Evolutionary conservation across 2,797 vertebrate species (phyloP).

Genomic region (Eremophila alpestris): DNA sequence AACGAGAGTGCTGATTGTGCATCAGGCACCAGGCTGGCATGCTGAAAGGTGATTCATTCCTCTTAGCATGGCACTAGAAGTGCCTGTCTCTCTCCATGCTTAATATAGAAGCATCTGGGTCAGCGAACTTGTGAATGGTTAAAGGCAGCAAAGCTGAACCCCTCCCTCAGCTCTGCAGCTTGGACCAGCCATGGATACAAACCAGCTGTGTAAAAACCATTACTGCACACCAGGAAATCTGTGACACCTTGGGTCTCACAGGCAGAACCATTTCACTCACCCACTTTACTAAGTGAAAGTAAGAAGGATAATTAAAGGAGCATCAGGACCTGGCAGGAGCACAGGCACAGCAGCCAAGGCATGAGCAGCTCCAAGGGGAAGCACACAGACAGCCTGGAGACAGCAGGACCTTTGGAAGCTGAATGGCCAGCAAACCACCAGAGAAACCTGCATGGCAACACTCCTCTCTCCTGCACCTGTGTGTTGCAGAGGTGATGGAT

Average conservation of each 20-base stretch:
- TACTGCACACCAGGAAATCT: neutral
- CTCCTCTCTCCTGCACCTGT: neutral
- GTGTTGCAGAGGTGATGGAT: neutral
- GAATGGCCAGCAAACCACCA: neutral
- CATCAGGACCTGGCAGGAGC: neutral
- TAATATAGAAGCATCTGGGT: neutral
- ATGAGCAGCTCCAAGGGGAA: neutral
- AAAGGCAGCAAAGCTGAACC: neutral
- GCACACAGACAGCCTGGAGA: neutral
- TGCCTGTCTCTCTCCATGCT: neutral
- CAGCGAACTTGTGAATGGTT: neutral
- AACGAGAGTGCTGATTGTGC: neutral
- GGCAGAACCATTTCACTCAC: neutral
- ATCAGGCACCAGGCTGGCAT: neutral
- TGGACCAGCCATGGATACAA: neutral
- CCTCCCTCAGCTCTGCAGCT: neutral
- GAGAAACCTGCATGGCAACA: neutral
- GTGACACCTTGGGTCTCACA: neutral
- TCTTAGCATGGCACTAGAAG: neutral
- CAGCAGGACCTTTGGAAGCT: neutral
- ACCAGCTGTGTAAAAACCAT: neutral
- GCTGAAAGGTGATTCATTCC: neutral
- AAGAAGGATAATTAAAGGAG: constrained; percentile 17
- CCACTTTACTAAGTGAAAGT: neutral
- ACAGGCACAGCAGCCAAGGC: neutral